Conservation (phyloP, 2,797 vertebrate genomes). For the Xenentodon cancila region DNA sequence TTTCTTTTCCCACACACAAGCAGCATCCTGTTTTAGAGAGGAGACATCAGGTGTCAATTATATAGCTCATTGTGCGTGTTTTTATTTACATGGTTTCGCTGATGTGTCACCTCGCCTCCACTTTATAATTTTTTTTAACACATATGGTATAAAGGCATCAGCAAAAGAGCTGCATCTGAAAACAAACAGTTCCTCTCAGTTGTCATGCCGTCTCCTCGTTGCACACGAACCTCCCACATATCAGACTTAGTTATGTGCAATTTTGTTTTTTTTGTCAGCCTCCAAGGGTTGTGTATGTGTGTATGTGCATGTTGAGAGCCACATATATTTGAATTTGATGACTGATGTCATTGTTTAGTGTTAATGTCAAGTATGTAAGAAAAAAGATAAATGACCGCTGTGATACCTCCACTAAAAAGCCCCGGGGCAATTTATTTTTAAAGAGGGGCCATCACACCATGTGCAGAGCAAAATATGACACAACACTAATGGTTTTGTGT, state of each 20-base stretch:
- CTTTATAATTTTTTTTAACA: conserved; percentile 40
- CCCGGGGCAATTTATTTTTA: conserved; percentile 2
- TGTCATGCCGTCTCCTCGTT: conserved; percentile 46
- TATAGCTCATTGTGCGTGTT: not conserved
- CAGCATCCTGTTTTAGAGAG: too few species aligned
- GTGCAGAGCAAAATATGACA: not conserved
- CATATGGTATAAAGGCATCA: conserved; percentile 31
- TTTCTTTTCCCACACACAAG: too few species aligned
- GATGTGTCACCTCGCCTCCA: conserved; percentile 11
- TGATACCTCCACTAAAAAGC: conserved; percentile 3
- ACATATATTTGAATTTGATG: conserved; percentile 20
- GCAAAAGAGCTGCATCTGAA: conserved; percentile 42
- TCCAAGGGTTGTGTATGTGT: conserved; percentile 20
- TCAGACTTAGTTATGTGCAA: conserved; percentile 54
- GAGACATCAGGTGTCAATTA: too few species aligned
- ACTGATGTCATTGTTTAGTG: conserved; percentile 21
- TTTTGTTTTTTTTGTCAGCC: conserved; percentile 50
- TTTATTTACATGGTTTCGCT: conserved; percentile 3
- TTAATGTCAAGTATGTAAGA: conserved; percentile 18
- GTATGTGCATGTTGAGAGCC: conserved; percentile 12
- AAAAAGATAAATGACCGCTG: conserved; percentile 17
- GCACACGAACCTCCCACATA: conserved; percentile 61
- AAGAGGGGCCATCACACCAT: not conserved
- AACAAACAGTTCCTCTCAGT: conserved; percentile 30
- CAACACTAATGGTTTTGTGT: not conserved